Base-by-base conservation (phyloP, 2,888 invertebrate genomes). In the Lasioglossum leucozonium region DNA sequence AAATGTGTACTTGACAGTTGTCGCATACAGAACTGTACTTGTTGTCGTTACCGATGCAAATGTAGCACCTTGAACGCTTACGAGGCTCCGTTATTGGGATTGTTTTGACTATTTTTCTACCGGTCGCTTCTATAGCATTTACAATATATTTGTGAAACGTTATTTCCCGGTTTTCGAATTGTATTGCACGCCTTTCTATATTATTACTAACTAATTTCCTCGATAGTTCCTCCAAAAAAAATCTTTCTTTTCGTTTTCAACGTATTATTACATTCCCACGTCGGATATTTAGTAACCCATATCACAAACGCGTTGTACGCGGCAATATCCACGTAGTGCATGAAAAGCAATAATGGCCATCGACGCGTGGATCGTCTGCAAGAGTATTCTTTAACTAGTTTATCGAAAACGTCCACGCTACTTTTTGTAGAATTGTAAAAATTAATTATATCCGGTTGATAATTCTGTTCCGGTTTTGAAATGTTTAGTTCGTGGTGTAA, bases 61-160 rank as follows among this genome's bases (percentile, higher is more conserved):
- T 55, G 71, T 42, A 78, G 0, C 77, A 78, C 16, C 77, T 71
- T 10, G 77, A 40, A 42, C 71, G 77, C 30, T 78, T 78, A 11
- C 37, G 77, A 0, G 51, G 37, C 26, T 42, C 75, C 1, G 76
- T 16, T 30, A 67, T 40, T 22, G 40, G 40, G 42, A 30, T 55
- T 6, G 51, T 78, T 72, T 78, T 78, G 16, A 71, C 22, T 34
- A 77, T 77, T 78, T 78, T 78, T 16, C 77, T 71, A 13, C 77
- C 77, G 4, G 71, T 78, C 11, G 40, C 51, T 42, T 77, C 77
- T 18, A 71, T 77, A 6, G 77, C 77, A 10, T 40, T 71, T 13
- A 71, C 30, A 55, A 77, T 55, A 40, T 77, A 37, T 51, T 42
- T 76, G 16, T 65, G 65, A 22, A 55, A 37, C 22, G 18, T n/a